These are phyloP conservation scores for Atethmia centrago DNA, from an alignment of 2,888 invertebrate genomes.

Conservation along the genomic window DNA sequence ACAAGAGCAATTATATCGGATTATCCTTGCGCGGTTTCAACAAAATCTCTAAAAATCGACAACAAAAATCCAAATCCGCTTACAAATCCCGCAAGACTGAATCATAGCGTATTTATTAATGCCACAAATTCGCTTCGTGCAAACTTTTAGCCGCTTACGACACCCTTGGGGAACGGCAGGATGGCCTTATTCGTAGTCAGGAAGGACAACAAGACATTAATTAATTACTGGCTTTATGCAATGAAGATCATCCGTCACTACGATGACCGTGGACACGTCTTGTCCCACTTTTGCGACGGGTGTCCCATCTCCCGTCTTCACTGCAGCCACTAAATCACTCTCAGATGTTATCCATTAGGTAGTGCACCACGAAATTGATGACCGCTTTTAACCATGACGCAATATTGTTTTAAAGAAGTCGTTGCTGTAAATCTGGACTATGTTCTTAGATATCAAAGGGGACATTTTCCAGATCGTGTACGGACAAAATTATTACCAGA, in stretches of 20 bases:
- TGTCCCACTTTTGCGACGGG: slow-evolving; percentile 34
- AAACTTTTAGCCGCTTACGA: slow-evolving; percentile 30
- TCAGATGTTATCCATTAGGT: slow-evolving; percentile 74
- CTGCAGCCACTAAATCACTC: slow-evolving; percentile 73
- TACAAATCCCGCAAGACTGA: slow-evolving; percentile 22
- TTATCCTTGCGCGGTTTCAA: slow-evolving; percentile 33
- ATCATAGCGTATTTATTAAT: slow-evolving; percentile 31
- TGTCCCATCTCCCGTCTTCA: slow-evolving; percentile 42
- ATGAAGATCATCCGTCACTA: slow-evolving; percentile 59
- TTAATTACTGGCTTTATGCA: slow-evolving; percentile 58
- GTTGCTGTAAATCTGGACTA: slow-evolving; percentile 15
- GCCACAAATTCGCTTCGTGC: slow-evolving; percentile 12
- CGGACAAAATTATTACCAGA: not conserved
- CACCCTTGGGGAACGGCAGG: slow-evolving; percentile 18
- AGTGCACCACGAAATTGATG: slow-evolving; percentile 64
- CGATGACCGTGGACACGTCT: slow-evolving; percentile 49
- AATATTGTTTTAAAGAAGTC: slow-evolving; percentile 42
- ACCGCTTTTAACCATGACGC: slow-evolving; percentile 43
- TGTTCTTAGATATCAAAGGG: not conserved
- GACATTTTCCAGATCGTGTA: slow-evolving; percentile 3
- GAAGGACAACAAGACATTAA: slow-evolving; percentile 40
- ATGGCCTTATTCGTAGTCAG: slow-evolving; percentile 27
- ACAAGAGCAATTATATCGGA: slow-evolving; percentile 33
- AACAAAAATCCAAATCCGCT: slow-evolving; percentile 44
- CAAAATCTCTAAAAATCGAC: slow-evolving; percentile 22